A percentile compares a stretch with the other conserved stretches of the same genome.
Conservation (phyloP, 37 sponge, comb jelly and placozoan species). For the Crambe crambe region DNA sequence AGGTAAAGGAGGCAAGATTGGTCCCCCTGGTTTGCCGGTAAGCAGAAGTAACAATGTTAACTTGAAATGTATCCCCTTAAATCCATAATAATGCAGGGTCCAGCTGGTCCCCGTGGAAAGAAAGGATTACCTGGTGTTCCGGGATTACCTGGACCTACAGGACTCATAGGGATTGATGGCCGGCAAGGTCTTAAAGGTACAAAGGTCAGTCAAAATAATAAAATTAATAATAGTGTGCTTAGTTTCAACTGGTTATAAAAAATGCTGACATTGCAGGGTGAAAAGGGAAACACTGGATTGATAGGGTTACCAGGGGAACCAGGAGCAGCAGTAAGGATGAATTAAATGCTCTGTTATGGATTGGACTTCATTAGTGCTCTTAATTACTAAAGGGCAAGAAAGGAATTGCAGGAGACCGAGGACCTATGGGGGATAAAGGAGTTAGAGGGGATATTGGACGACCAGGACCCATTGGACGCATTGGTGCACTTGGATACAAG, state of each 20-base stretch:
- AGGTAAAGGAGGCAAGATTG: constrained; percentile 11
- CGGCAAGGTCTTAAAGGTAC: constrained; percentile 2
- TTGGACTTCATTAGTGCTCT: neutral
- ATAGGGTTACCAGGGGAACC: constrained; percentile 39
- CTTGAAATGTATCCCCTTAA: neutral
- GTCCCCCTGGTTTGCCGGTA: constrained; percentile 17
- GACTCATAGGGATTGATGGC: constrained; percentile 23
- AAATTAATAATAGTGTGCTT: too few relatives aligned
- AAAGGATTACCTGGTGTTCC: neutral
- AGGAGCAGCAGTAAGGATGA: constrained; percentile 39
- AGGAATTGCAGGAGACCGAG: constrained; percentile 35
- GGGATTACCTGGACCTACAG: constrained; percentile 16
- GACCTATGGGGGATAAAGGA: constrained; percentile 6
- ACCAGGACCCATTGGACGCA: constrained; percentile 12
- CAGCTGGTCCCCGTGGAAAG: neutral
- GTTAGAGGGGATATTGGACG: constrained; percentile 36
- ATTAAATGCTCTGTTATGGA: neutral
- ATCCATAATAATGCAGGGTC: neutral
- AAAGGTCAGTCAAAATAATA: constrained; percentile 22
- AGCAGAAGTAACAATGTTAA: neutral
- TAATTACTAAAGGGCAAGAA: constrained; percentile 11
- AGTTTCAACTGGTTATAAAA: too few relatives aligned
- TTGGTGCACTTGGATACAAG: constrained; percentile 25
- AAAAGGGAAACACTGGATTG: constrained; percentile 2
- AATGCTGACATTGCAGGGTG: constrained; percentile 12